phyloP scores from a whole-genome alignment of 2,113 vertebrate species.

The Scophthalmus maximus region DNA sequence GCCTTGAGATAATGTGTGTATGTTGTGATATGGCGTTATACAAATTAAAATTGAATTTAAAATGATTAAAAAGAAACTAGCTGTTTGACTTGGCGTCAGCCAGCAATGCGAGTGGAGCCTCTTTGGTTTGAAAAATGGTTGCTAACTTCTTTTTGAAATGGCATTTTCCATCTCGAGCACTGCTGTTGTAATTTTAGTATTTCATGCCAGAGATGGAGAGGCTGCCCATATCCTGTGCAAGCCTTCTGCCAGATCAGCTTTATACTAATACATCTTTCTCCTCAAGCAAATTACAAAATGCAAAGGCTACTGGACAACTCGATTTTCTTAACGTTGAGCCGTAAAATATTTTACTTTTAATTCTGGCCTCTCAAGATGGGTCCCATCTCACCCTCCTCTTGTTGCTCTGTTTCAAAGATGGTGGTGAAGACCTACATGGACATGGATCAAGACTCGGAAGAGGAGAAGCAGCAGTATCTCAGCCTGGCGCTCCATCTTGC shows the following conservation, averaged over 20 bases:
- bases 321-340: neutral
- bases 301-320: neutral
- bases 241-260: neutral
- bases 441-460: conserved; percentile 99
- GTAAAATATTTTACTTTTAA: neutral
- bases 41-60: neutral
- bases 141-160: neutral
- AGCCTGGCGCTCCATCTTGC: conserved; percentile 96
- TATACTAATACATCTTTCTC: neutral
- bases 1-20: too few relatives aligned
- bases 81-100: too few relatives aligned
- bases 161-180: neutral
- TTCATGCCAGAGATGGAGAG: neutral
- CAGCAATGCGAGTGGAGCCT: neutral
- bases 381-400: conserved; percentile 3
- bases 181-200: neutral
- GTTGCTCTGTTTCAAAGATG: conserved; percentile 84
- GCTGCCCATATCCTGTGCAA: neutral
- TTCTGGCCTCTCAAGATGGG: neutral
- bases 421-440: conserved; percentile 99
- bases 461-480: conserved; percentile 99
- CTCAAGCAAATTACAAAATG: neutral
- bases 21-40: too few relatives aligned
- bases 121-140: neutral
- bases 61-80: neutral